Conservation (phyloP, 2,113 vertebrate species). For the Odontesthes bonariensis region DNA sequence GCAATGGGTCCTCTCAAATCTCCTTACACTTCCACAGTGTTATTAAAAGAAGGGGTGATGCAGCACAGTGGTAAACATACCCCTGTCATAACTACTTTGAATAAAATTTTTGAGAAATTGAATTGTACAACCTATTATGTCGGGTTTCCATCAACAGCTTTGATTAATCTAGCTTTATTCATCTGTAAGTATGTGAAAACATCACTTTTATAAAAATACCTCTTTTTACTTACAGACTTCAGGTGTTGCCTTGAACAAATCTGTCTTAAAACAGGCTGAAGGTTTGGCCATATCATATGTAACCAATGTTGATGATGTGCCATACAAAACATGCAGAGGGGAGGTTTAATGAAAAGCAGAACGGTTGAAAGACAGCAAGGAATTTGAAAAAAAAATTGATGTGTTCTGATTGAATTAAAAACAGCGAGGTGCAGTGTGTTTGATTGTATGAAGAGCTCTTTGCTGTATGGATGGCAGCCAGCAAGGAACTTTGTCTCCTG, state of each 20-base stretch:
- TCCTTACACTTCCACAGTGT: neutral
- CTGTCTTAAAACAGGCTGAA: constrained; percentile 2
- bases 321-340: neutral
- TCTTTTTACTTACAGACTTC: neutral
- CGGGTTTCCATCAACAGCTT: too few species aligned
- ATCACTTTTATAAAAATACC: neutral
- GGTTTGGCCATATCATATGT: neutral
- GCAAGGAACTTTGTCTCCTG: constrained; percentile 54
- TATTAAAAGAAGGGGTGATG: neutral
- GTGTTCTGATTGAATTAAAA: constrained; percentile 30
- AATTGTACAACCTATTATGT: too few species aligned
- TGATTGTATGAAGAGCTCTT: constrained; percentile 57
- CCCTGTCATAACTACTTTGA: too few species aligned
- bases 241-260: constrained; percentile 7
- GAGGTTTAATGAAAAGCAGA: constrained; percentile 21
- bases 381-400: constrained; percentile 39
- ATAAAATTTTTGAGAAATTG: too few species aligned
- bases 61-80: neutral
- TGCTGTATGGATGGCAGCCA: constrained; percentile 46
- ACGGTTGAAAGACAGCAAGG: constrained; percentile 17
- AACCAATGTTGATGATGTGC: neutral
- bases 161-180: too few species aligned
- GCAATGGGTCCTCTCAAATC: too few species aligned
- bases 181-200: neutral
- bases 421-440: constrained; percentile 24